Conservation (phyloP, 2,888 invertebrate genomes). For the Dromius quadrimaculatus region DNA sequence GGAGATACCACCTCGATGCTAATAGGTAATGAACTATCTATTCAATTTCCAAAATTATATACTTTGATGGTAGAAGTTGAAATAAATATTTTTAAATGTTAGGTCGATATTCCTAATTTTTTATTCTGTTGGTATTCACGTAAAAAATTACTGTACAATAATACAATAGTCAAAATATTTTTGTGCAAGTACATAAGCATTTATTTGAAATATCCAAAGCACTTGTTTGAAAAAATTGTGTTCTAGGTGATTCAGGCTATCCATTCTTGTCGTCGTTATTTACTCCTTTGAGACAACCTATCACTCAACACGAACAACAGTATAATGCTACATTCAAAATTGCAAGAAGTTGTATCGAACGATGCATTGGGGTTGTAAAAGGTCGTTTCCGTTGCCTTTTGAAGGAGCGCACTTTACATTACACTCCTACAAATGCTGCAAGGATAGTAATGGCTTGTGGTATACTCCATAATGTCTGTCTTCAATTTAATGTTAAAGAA, state of each 20-base stretch:
- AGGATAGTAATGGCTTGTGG: slow-evolving; percentile 40
- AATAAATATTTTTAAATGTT: neutral
- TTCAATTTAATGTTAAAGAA: slow-evolving; percentile 35
- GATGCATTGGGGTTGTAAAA: slow-evolving; percentile 54
- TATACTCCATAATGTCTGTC: slow-evolving; percentile 43
- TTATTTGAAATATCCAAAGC: neutral
- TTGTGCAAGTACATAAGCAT: neutral
- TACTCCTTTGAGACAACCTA: slow-evolving; percentile 53
- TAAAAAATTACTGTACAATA: neutral
- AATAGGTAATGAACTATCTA: no score
- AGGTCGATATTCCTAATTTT: neutral
- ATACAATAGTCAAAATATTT: neutral
- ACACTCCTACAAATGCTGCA: slow-evolving; percentile 31
- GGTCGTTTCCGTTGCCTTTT: slow-evolving; percentile 52
- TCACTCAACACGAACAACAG: slow-evolving; percentile 51
- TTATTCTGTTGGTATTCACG: no score
- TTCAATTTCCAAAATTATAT: no score
- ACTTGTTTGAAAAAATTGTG: no score
- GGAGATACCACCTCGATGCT: slow-evolving; percentile 13
- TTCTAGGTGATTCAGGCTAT: slow-evolving; percentile 54
- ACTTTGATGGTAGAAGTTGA: neutral
- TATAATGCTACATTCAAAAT: slow-evolving; percentile 54
- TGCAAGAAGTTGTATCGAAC: slow-evolving; percentile 53
- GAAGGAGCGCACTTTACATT: slow-evolving; percentile 25
- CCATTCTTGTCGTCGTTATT: slow-evolving; percentile 53